These are phyloP conservation scores for Acromyrmex echinatior DNA, from an alignment of 1,140 invertebrate species.

Conservation along the genomic window DNA sequence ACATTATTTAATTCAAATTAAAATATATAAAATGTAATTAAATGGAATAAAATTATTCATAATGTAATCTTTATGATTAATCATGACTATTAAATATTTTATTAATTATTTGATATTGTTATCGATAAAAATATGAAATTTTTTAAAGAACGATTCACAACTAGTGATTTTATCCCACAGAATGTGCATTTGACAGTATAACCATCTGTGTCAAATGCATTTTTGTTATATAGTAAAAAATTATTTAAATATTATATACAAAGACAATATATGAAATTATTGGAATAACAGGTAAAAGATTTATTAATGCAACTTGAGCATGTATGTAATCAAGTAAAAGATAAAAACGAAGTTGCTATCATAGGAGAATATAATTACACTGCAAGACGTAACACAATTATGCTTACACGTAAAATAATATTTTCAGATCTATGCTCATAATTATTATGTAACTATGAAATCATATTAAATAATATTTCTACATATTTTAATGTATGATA, in stretches of 20 bases:
- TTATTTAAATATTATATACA: not conserved
- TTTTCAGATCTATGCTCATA: not conserved
- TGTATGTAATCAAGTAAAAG: not conserved
- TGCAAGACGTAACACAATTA: not conserved
- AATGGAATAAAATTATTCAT: too few species aligned
- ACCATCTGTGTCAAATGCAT: not conserved
- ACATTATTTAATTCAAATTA: too few species aligned
- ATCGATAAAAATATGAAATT: too few species aligned
- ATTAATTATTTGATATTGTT: too few species aligned
- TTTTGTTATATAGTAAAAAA: not conserved
- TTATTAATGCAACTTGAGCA: not conserved
- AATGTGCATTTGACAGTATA: too few species aligned
- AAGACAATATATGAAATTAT: not conserved
- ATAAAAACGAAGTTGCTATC: slow-evolving; percentile 37
- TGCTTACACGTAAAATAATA: slow-evolving; percentile 16
- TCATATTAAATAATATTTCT: not conserved
- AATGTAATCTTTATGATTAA: too few species aligned
- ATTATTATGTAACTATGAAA: not conserved
- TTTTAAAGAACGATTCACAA: not conserved
- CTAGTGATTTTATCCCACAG: too few species aligned
- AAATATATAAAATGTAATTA: too few species aligned
- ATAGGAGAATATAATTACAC: not conserved
- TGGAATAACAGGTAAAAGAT: slow-evolving; percentile 7
- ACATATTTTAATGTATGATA: not conserved
- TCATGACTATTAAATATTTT: too few species aligned